Conservation (phyloP, 1,140 invertebrate species). For the Sycophila sp. region DNA sequence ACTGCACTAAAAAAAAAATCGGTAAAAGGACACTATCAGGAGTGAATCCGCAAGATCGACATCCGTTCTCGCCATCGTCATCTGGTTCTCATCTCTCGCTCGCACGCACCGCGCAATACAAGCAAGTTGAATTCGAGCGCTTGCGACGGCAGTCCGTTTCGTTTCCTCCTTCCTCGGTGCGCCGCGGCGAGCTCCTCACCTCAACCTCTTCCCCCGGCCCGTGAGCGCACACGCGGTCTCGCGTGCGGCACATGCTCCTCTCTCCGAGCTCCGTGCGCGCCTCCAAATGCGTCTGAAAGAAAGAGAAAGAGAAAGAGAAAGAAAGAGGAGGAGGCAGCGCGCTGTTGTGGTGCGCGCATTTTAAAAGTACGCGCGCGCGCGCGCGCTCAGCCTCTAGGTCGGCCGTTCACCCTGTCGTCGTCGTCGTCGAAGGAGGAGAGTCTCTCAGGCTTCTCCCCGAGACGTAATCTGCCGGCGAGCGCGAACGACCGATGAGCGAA, state of each 20-base stretch:
- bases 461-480: constrained; percentile 44
- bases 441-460: not conserved
- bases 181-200: too few relatives aligned
- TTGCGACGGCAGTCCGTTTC: constrained; percentile 8
- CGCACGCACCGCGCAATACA: not conserved
- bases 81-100: constrained; percentile 2
- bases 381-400: constrained; percentile 62
- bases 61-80: not conserved
- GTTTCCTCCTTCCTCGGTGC: constrained; percentile 3
- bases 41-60: too few relatives aligned
- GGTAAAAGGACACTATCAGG: too few relatives aligned
- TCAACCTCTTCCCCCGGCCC: not conserved
- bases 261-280: not conserved
- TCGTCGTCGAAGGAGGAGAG: not conserved
- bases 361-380: constrained; percentile 6
- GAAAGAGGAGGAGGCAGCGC: too few relatives aligned
- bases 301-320: too few relatives aligned
- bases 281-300: too few relatives aligned
- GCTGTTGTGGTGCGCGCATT: too few relatives aligned
- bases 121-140: not conserved
- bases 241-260: not conserved
- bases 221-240: not conserved
- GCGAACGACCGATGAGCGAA: constrained; percentile 39
- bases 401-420: constrained; percentile 64
- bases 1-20: too few relatives aligned